phyloP scores from a whole-genome alignment of 2,888 invertebrate genomes.

The Erannis defoliaria region DNA sequence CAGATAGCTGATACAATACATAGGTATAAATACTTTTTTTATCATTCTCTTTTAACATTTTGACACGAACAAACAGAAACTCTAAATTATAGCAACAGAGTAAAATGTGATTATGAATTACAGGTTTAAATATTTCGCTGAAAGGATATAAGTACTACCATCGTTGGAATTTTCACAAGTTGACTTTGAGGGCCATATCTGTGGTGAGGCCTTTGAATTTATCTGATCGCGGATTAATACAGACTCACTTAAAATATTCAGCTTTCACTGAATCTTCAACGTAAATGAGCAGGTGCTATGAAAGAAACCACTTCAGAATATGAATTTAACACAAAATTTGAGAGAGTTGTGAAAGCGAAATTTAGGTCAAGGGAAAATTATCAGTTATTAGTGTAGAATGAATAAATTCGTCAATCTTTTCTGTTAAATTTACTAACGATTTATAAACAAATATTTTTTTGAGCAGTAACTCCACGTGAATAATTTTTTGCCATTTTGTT shows the following conservation, averaged over 20 bases:
- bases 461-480: too few relatives aligned
- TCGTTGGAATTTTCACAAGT: conserved; percentile 77
- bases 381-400: background rate
- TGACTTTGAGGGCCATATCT: conserved; percentile 73
- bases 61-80: background rate
- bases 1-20: too few relatives aligned
- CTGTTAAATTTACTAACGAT: background rate
- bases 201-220: conserved; percentile 28
- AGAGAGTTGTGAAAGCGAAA: background rate
- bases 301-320: background rate
- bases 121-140: conserved; percentile 62
- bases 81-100: background rate
- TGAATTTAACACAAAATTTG: background rate
- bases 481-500: too few relatives aligned
- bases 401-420: background rate
- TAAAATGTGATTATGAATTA: conserved; percentile 25
- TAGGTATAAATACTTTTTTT: background rate
- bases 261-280: background rate
- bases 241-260: background rate
- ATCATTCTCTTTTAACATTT: background rate
- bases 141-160: conserved; percentile 73
- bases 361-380: background rate
- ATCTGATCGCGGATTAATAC: background rate
- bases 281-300: background rate
- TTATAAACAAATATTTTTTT: too few relatives aligned